A percentile compares a stretch with the other conserved stretches of the same genome.
These are phyloP conservation scores for Pempheris klunzingeri DNA, from an alignment of 2,797 vertebrate species.

Conservation along the genomic window DNA sequence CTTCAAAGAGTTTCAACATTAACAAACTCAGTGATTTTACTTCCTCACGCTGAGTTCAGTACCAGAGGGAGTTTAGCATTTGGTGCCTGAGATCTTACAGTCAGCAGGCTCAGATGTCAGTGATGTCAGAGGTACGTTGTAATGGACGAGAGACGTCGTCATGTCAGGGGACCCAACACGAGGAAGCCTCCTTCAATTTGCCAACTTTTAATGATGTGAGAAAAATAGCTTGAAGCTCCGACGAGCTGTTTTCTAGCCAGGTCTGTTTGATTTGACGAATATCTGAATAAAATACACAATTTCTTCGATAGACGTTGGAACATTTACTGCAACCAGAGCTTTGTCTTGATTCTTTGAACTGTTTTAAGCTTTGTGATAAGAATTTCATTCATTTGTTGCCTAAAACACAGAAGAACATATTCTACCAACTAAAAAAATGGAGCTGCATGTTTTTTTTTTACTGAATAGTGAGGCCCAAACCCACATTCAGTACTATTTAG, in stretches of 20 bases:
- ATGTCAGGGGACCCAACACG: too few relatives aligned
- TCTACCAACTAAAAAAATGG: too few relatives aligned
- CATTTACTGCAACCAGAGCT: background rate
- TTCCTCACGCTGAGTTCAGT: background rate
- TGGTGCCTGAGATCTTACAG: background rate
- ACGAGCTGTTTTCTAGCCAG: background rate
- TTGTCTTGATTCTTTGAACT: background rate
- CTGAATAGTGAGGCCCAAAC: background rate
- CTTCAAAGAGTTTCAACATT: slow-evolving; percentile 4
- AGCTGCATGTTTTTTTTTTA: too few relatives aligned
- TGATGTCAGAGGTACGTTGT: background rate
- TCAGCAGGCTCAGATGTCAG: slow-evolving; percentile 1
- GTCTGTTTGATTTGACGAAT: background rate
- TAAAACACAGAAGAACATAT: too few relatives aligned
- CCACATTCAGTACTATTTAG: too few relatives aligned
- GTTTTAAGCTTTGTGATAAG: background rate
- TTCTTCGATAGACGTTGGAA: background rate
- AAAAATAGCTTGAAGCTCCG: background rate
- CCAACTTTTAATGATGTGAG: background rate
- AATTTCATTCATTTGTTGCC: too few relatives aligned
- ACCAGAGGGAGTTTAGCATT: background rate
- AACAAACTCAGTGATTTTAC: background rate
- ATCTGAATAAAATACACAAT: background rate
- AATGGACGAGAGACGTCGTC: too few relatives aligned
- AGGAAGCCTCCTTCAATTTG: too few relatives aligned